These are phyloP conservation scores for Platycercus adscitus DNA, from an alignment of 2,113 vertebrate genomes.

Conservation along the genomic window DNA sequence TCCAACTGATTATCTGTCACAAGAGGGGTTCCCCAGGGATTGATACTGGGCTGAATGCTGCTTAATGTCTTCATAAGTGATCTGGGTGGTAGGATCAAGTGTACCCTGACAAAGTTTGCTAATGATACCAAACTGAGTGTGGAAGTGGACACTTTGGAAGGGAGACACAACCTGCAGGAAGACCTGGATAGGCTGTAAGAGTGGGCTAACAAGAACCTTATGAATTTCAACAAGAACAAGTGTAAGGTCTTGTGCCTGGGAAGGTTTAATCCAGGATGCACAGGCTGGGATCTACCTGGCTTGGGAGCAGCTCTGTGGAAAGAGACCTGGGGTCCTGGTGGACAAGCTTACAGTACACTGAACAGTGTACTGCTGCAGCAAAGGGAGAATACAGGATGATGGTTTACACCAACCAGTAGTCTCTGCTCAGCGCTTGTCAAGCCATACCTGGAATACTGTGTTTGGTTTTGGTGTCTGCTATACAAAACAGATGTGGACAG, in stretches of 20 bases:
- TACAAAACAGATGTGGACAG: fast-evolving
- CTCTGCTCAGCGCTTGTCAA: not conserved
- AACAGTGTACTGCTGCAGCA: not conserved
- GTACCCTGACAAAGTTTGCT: not conserved
- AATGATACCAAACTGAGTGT: not conserved
- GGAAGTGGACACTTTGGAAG: not conserved
- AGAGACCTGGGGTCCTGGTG: not conserved
- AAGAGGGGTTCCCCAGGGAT: not conserved
- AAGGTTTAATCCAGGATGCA: not conserved
- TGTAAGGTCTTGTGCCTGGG: not conserved
- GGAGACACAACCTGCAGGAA: not conserved
- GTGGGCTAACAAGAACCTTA: not conserved
- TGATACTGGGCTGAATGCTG: not conserved
- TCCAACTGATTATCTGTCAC: not conserved
- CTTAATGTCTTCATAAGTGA: not conserved
- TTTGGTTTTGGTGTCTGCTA: not conserved
- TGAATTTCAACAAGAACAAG: not conserved
- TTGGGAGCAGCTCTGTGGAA: not conserved
- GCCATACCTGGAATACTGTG: not conserved
- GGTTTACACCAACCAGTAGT: not conserved
- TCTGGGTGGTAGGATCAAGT: not conserved
- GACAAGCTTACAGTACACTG: not conserved
- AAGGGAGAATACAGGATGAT: not conserved
- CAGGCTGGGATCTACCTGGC: not conserved
- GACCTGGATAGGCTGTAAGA: not conserved